A percentile compares a stretch with the other conserved stretches of the same genome.
These are phyloP conservation scores for Dromococcyx pavoninus DNA, from an alignment of 2,797 vertebrate genomes.

Conservation along the genomic window DNA sequence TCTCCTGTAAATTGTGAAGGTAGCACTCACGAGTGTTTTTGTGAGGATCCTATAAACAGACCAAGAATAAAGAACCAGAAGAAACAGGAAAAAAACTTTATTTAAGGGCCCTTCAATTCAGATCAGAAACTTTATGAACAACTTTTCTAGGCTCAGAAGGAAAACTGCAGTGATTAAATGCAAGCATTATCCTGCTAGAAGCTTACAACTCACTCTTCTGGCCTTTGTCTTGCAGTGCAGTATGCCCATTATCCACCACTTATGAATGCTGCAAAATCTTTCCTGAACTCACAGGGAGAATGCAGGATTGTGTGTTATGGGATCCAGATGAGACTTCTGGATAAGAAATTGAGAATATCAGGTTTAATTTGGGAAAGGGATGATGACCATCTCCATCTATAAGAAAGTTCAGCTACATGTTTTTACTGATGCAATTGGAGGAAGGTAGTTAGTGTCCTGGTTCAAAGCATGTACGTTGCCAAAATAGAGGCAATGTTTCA, in stretches of 20 bases:
- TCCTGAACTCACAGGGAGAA: not conserved
- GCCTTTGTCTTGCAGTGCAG: not conserved
- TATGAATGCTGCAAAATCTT: not conserved
- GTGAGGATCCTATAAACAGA: not conserved
- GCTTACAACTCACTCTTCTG: not conserved
- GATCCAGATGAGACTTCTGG: not conserved
- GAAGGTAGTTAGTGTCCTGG: not conserved
- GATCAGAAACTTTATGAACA: not conserved
- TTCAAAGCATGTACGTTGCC: not conserved
- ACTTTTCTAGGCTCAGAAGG: not conserved
- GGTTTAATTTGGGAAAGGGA: not conserved
- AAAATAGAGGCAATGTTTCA: not conserved
- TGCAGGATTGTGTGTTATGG: not conserved
- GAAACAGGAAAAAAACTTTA: not conserved
- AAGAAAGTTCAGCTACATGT: not conserved
- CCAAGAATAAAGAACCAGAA: not conserved
- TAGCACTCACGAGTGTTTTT: not conserved
- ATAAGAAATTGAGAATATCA: not conserved
- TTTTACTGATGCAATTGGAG: not conserved
- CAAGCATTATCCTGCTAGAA: not conserved
- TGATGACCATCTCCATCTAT: not conserved
- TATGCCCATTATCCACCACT: not conserved
- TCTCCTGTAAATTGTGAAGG: not conserved
- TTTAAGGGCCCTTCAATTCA: not conserved
- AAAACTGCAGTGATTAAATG: not conserved